Conservation (phyloP, 64 coral and sea anemone genomes). For the Acropora tenuis region DNA sequence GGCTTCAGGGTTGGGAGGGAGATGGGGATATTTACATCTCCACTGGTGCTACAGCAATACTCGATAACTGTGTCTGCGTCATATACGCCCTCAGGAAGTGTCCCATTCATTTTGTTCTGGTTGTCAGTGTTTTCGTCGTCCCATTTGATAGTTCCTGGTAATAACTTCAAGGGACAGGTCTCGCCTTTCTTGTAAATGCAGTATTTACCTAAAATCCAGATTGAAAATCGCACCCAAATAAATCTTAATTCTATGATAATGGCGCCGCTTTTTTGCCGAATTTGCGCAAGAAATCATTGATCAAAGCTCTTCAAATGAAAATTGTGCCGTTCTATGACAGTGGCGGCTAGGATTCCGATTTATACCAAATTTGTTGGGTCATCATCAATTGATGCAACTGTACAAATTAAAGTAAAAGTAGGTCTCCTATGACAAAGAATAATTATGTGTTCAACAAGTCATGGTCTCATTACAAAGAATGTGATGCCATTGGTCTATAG, state of each 20-base stretch:
- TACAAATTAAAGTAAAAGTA: too few relatives aligned
- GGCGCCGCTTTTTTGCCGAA: too few relatives aligned
- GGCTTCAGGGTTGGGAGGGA: constrained; percentile 7
- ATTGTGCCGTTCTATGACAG: too few relatives aligned
- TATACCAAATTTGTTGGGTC: too few relatives aligned
- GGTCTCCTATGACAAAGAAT: too few relatives aligned
- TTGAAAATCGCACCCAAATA: background rate
- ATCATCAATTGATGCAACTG: too few relatives aligned
- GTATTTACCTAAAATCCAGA: background rate
- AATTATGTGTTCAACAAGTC: too few relatives aligned
- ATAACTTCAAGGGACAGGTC: background rate
- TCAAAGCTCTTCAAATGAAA: too few relatives aligned
- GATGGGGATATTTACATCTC: constrained; percentile 1
- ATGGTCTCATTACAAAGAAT: too few relatives aligned
- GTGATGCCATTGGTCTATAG: too few relatives aligned
- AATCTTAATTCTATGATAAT: background rate
- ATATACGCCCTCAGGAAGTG: constrained; percentile 17
- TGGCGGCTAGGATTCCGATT: too few relatives aligned
- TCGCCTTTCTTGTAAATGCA: background rate
- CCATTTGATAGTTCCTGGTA: background rate
- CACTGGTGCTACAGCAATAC: constrained; percentile 19
- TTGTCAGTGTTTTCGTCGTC: constrained; percentile 21
- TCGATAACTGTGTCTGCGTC: background rate
- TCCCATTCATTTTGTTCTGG: background rate
- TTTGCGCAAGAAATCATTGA: too few relatives aligned